Conservation (phyloP, 2,797 vertebrate genomes). For the Odontamblyopus rebecca region DNA sequence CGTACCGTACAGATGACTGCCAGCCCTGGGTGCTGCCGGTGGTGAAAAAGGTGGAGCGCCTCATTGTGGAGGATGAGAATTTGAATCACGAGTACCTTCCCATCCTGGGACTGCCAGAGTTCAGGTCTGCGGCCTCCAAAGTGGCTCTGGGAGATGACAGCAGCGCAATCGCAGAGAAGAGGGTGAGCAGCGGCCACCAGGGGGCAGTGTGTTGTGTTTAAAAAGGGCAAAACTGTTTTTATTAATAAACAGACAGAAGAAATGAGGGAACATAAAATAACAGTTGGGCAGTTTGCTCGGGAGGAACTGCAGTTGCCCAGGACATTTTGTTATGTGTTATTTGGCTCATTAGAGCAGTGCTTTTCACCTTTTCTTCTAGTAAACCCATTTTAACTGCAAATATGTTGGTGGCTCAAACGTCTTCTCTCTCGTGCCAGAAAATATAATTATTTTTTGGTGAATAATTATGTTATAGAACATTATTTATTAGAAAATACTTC, state of each 20-base stretch:
- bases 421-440: too few species aligned
- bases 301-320: not conserved
- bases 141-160: slow-evolving; percentile 90
- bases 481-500: too few species aligned
- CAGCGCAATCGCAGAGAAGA: slow-evolving; percentile 84
- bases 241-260: not conserved
- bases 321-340: not conserved
- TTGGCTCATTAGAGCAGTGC: too few species aligned
- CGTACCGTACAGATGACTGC: slow-evolving; percentile 92
- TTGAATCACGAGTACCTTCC: slow-evolving; percentile 97
- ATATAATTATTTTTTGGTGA: too few species aligned
- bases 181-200: slow-evolving; percentile 68
- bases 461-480: too few species aligned
- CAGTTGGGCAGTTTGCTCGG: not conserved
- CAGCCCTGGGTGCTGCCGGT: slow-evolving; percentile 96
- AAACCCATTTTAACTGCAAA: too few species aligned
- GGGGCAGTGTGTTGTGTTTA: too few species aligned
- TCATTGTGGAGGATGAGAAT: slow-evolving; percentile 82
- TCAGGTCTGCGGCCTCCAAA: slow-evolving; percentile 84
- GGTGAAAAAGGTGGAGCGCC: slow-evolving; percentile 91
- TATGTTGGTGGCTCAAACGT: too few species aligned
- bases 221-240: not conserved
- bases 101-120: slow-evolving; percentile 90
- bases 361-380: too few species aligned
- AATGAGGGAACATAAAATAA: not conserved